A percentile compares a stretch with the other conserved stretches of the same genome.
Evolutionary conservation across 2,888 invertebrate species (phyloP).

Genomic region (Hirtodrosophila confusa): DNA sequence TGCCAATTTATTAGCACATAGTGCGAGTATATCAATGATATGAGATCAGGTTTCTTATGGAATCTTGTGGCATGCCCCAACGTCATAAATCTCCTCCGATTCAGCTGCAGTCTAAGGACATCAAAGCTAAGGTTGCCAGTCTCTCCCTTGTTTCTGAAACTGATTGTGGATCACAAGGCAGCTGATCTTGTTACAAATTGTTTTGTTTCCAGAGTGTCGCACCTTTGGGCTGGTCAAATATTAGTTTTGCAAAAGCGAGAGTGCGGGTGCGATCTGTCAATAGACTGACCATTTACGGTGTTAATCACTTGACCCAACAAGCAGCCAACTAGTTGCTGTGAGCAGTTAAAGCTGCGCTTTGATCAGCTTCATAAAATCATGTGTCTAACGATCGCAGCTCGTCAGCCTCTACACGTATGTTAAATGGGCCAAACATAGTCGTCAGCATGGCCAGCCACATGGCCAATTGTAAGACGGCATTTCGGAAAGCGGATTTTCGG

Average conservation of each 20-base stretch:
- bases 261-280: conserved; percentile 8
- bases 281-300: conserved; percentile 7
- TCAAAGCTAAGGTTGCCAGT: background rate
- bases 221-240: conserved; percentile 24
- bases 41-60: too few relatives aligned
- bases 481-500: conserved; percentile 11
- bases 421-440: conserved; percentile 35
- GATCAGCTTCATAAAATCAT: conserved; percentile 14
- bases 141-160: background rate
- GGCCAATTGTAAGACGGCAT: conserved; percentile 39
- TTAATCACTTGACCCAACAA: conserved; percentile 17
- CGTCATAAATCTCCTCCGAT: too few relatives aligned
- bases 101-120: too few relatives aligned
- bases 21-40: too few relatives aligned
- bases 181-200: background rate
- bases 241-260: conserved; percentile 32
- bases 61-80: too few relatives aligned
- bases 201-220: background rate
- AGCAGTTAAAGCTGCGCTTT: background rate
- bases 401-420: background rate
- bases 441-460: conserved; percentile 40
- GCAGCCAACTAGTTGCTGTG: background rate
- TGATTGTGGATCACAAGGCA: conserved; percentile 11
- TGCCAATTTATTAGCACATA: too few relatives aligned
- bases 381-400: conserved; percentile 9